Evolutionary conservation across 2,888 invertebrate genomes (phyloP).

Genomic region (Agrilus mali): DNA sequence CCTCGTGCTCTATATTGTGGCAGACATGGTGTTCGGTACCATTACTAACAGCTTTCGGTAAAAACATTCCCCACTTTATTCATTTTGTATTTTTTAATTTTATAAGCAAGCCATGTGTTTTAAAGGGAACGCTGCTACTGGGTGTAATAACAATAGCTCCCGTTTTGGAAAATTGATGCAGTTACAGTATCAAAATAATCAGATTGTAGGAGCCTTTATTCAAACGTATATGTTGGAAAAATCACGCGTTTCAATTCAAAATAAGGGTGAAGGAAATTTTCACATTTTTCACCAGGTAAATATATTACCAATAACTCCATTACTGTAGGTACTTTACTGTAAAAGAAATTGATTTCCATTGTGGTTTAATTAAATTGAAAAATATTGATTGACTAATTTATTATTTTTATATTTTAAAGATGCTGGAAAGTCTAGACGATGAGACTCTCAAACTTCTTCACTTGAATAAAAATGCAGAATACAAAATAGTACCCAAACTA

Average conservation of each 20-base stretch:
- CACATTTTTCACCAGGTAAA: conserved; percentile 33
- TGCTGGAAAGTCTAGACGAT: conserved; percentile 21
- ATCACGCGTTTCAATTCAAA: conserved; percentile 28
- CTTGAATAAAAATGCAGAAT: conserved; percentile 17
- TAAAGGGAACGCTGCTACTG: conserved; percentile 31
- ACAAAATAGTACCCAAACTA: conserved; percentile 18
- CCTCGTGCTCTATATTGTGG: conserved; percentile 11
- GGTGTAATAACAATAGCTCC: conserved; percentile 30
- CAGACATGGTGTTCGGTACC: conserved; percentile 18
- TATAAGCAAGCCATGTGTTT: conserved; percentile 23
- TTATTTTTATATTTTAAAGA: too few species aligned
- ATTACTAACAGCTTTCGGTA: conserved; percentile 20
- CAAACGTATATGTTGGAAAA: conserved; percentile 32
- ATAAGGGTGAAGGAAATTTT: conserved; percentile 26
- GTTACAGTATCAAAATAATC: conserved; percentile 25
- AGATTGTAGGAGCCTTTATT: conserved; percentile 28
- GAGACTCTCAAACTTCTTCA: conserved; percentile 18
- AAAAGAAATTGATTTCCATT: too few species aligned
- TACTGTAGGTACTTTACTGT: too few species aligned
- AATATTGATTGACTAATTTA: too few species aligned
- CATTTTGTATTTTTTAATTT: conserved; percentile 1
- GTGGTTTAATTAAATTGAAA: too few species aligned
- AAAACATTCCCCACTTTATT: too few species aligned
- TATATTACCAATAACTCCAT: background rate
- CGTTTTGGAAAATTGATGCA: conserved; percentile 32